Percentiles rank a stretch among this genome's conserved stretches.
Conservation (phyloP, 2,113 vertebrate species). For the Sphaerodactylus townsendi region DNA sequence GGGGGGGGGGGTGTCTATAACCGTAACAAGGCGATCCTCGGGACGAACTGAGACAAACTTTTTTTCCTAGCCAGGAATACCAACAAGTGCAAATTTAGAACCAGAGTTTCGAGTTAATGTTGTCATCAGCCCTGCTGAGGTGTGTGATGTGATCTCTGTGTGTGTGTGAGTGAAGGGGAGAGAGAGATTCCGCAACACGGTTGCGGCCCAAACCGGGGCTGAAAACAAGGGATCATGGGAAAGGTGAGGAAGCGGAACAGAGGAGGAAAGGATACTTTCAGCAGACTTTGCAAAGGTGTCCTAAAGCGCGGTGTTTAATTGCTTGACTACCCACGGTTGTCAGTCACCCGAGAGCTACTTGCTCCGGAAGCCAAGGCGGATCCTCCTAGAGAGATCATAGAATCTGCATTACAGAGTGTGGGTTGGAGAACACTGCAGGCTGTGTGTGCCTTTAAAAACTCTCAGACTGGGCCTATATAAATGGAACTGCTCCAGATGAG, state of each 20-base stretch:
- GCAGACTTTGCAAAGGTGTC: not conserved
- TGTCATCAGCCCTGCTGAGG: not conserved
- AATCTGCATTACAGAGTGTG: not conserved
- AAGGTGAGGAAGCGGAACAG: not conserved
- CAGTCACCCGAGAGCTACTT: not conserved
- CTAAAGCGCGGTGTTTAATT: not conserved
- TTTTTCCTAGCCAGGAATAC: constrained; percentile 29
- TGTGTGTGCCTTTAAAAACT: too few relatives aligned
- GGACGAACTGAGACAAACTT: not conserved
- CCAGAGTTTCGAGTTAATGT: constrained; percentile 13
- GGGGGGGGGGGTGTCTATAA: too few relatives aligned
- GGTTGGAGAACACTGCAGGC: not conserved
- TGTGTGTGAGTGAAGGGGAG: not conserved
- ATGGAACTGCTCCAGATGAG: not conserved
- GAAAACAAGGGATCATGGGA: not conserved
- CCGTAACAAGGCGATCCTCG: too few relatives aligned
- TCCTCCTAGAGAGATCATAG: not conserved
- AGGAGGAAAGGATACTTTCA: not conserved
- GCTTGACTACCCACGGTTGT: too few relatives aligned
- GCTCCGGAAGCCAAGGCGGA: not conserved
- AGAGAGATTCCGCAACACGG: not conserved
- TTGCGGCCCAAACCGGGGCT: not conserved
- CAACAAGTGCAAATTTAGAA: constrained; percentile 42
- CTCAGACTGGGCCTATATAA: not conserved
- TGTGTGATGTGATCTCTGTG: not conserved